Conservation (phyloP, 2,797 vertebrate species). For the Silurus lanzhouensis region DNA sequence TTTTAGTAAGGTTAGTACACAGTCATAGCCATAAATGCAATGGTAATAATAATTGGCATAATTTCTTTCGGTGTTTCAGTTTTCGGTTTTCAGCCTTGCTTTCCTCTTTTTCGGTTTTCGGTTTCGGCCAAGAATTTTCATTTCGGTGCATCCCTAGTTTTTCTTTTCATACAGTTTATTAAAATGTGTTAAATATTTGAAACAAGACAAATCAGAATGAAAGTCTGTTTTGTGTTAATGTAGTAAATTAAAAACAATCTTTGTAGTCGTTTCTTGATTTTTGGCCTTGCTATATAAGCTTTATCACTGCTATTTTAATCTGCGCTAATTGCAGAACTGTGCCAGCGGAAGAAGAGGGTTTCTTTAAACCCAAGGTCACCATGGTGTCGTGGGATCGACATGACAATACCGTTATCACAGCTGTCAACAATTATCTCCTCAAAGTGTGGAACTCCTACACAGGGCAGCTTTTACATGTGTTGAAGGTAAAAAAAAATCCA, state of each 20-base stretch:
- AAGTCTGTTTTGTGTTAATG: background rate
- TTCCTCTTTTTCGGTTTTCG: too few species aligned
- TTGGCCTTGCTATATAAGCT: background rate
- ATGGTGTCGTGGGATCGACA: constrained; percentile 98
- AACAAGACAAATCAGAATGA: background rate
- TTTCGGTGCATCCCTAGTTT: background rate
- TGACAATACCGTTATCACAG: constrained; percentile 90
- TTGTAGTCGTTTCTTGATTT: background rate
- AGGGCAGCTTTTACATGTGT: constrained; percentile 90
- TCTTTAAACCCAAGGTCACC: constrained; percentile 95
- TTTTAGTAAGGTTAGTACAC: too few species aligned
- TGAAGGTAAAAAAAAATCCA: constrained; percentile 76
- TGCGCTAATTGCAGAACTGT: constrained; percentile 65
- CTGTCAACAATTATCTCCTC: constrained; percentile 93
- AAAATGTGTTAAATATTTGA: background rate
- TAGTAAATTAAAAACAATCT: background rate
- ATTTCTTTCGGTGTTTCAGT: too few species aligned
- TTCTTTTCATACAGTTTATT: background rate
- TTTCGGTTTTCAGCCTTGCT: too few species aligned
- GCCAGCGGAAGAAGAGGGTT: constrained; percentile 82
- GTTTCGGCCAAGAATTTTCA: too few species aligned
- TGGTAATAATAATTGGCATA: too few species aligned
- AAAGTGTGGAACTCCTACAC: constrained; percentile 97
- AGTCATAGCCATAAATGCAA: too few species aligned
- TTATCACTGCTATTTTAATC: background rate